Base-by-base conservation (phyloP, 2,888 invertebrate genomes). In the Smittia aterrima region DNA sequence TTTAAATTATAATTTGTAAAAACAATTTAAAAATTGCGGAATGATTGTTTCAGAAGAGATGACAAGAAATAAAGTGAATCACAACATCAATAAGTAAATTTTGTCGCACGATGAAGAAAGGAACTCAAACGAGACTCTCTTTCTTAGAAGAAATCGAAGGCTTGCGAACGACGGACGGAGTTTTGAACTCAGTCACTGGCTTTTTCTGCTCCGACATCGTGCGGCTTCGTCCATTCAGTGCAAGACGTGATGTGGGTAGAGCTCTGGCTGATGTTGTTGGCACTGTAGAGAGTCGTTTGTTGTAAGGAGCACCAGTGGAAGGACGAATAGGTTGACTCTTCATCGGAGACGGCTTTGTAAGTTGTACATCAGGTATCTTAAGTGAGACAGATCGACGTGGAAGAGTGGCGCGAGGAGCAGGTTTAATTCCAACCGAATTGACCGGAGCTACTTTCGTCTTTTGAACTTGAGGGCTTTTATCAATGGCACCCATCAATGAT, bases 331-430 rank as follows among this genome's bases (percentile, higher is more conserved):
- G 3, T 41, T 40, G n/a, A 7, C 11, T 7, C n/a, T 18, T 54
- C 18, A 6, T 1, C 27, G 54, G 1, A 13, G 70, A 3, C 40
- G 11, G 25, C 22, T 67, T 40, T 41, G 41, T 24, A 1, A 70
- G 7, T 18, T 25, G 24, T 6, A 70, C 54, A 1, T 41, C 9
- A 38, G 72, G 72, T n/a, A 72, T 38, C 11, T 72, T 72, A 0
- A 72, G 6, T n/a, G 72, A 62, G 2, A 24, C 22, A 20, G 72
- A 41, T n/a, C 72, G 58, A n/a, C 72, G 72, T 1, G 66, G 66
- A 25, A 25, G 2, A 24, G 25, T n/a, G 3, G 47, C 20, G 18
- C 32, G 11, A 62, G 18, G 20, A 3, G 22, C 2, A 18, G 22
- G 25, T 62, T 20, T n/a, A 11, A 24, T 16, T 25, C 18, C 66